These are phyloP conservation scores for Anoura caudifer DNA, from an alignment of 2,113 vertebrate genomes.

Conservation along the genomic window DNA sequence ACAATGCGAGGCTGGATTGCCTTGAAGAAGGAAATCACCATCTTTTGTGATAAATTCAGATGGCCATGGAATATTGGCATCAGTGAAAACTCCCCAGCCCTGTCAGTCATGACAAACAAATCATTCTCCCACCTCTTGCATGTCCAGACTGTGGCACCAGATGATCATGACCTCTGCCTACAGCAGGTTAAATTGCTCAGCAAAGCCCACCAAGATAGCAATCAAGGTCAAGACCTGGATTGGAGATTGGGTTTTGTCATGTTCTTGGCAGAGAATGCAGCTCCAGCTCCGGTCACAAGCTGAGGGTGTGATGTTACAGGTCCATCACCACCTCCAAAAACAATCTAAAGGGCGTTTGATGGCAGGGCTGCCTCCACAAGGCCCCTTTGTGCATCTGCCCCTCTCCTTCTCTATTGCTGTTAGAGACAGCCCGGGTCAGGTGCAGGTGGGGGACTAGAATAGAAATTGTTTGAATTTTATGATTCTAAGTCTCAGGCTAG, in stretches of 20 bases:
- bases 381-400: neutral
- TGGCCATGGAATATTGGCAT: too few species aligned
- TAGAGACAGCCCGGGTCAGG: neutral
- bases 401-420: neutral
- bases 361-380: neutral
- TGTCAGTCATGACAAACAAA: neutral
- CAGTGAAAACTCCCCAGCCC: neutral
- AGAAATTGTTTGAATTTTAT: neutral
- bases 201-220: neutral
- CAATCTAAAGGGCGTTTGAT: neutral
- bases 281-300: neutral
- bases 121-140: neutral
- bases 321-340: neutral
- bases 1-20: neutral
- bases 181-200: neutral
- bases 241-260: neutral
- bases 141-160: fast-evolving
- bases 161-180: neutral
- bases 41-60: neutral
- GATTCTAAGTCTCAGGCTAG: neutral
- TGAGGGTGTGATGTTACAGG: neutral
- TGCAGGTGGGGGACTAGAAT: fast-evolving
- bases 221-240: neutral
- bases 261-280: neutral
- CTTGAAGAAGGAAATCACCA: neutral